Base-by-base conservation (phyloP, 2,113 vertebrate species). In the Myanophis thanlyinensis region DNA sequence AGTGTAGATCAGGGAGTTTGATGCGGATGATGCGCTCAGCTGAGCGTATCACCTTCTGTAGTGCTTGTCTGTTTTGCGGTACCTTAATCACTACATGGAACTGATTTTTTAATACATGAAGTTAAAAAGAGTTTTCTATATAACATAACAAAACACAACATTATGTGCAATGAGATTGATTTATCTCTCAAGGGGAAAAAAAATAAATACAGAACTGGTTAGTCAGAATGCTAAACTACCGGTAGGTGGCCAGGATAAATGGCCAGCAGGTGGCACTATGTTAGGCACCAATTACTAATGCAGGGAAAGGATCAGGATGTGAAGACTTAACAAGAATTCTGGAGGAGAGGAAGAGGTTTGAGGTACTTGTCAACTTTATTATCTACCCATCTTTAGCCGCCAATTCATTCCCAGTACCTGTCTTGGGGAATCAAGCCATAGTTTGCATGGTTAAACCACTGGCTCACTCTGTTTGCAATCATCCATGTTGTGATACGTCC, bases 401-500 rank as follows among this genome's bases (percentile, higher is more conserved):
- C 9, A 35, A 80, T 86, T 52, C 56, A 59, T 1, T 23, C 40
- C 2, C 94, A 88, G 92, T 95, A 99, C 99, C 98, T 98, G 91
- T 98, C 96, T 88, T 93, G 94, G 47, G 98, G 98, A 48, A 97
- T 91, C 91, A 99, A 94, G 73, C 98, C 97, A 0, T 99, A 99
- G 92, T 99, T 96, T 84, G 91, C 94, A 40, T 99, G 99, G 93
- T 98, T 97, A 93, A 97, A 98, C 96, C 95, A 85, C 23, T 96
- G 94, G 95, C 98, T 98, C 67, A 97, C 89, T 3, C 30, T 93
- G 94, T 93, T 96, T 91, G 97, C 98, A 12, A 94, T 12, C 25
- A 96, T 56, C 96, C 95, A 96, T 94, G 90, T 91, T 2, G 97
- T 20, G 51, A 99, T 30, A 35, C 91, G 48, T 0, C 89, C 92